Evolutionary conservation across 2,888 invertebrate genomes (phyloP).

Genomic region (Philonicus albiceps): DNA sequence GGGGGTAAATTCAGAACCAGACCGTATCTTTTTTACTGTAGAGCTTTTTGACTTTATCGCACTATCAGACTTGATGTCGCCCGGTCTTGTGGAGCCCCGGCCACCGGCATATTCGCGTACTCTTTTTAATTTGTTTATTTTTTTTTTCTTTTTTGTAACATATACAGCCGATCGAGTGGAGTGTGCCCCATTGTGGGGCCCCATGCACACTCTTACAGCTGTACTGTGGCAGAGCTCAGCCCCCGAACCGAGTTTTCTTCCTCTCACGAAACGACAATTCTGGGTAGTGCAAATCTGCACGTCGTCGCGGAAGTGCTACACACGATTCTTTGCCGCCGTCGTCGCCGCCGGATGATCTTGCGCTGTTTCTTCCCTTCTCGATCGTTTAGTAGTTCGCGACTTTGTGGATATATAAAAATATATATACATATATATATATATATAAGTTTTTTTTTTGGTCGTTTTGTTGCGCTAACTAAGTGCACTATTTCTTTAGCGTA

Average conservation of each 20-base stretch:
- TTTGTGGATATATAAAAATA: neutral
- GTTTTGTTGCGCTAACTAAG: neutral
- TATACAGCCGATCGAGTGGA: neutral
- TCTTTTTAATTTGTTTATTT: neutral
- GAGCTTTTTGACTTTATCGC: constrained; percentile 17
- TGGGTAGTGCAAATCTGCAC: constrained; percentile 27
- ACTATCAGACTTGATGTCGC: constrained; percentile 38
- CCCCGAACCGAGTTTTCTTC: neutral
- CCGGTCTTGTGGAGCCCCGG: neutral
- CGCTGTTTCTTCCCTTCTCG: neutral
- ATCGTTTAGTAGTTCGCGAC: neutral
- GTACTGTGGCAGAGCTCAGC: neutral
- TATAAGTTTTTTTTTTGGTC: neutral
- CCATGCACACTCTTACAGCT: neutral
- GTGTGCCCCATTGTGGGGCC: neutral
- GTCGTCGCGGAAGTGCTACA: constrained; percentile 30
- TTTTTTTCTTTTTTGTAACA: neutral
- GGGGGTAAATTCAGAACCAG: neutral
- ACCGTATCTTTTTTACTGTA: neutral
- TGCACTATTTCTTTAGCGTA: neutral
- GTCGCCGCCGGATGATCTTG: neutral
- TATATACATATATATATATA: too few species aligned
- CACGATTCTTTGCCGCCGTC: neutral
- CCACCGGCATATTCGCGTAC: neutral
- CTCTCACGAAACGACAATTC: neutral